Evolutionary conservation across 1,140 invertebrate species (phyloP).

Genomic region (Drosophila rhopaloa): DNA sequence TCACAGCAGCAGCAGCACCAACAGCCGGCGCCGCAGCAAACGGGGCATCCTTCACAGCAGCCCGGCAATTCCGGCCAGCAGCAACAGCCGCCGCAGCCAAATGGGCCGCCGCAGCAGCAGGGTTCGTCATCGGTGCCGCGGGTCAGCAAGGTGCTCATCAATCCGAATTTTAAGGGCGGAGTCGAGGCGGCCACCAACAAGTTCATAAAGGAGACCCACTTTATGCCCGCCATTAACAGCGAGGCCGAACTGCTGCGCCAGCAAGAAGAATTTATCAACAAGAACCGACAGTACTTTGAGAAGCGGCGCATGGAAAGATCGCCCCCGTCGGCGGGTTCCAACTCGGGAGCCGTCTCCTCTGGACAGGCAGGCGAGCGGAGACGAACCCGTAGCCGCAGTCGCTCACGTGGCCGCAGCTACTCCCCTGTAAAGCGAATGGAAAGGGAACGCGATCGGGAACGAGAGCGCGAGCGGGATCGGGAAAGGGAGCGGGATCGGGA

Average conservation of each 20-base stretch:
- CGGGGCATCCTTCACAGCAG: constrained; percentile 12
- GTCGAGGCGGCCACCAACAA: constrained; percentile 84
- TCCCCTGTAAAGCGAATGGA: constrained; percentile 71
- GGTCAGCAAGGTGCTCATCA: constrained; percentile 83
- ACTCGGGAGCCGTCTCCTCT: constrained; percentile 18
- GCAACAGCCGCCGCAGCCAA: constrained; percentile 15
- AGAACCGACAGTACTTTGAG: constrained; percentile 83
- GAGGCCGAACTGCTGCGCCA: constrained; percentile 81
- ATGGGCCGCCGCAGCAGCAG: constrained; percentile 18
- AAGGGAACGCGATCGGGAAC: constrained; percentile 56
- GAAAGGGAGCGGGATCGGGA: constrained; percentile 69
- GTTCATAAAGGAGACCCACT: constrained; percentile 84
- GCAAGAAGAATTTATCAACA: constrained; percentile 84
- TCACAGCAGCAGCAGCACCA: constrained; percentile 43
- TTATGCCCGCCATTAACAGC: constrained; percentile 75
- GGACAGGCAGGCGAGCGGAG: constrained; percentile 35
- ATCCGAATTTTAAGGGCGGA: constrained; percentile 84
- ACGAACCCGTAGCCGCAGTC: constrained; percentile 71
- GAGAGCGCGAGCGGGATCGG: constrained; percentile 66
- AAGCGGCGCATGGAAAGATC: constrained; percentile 79
- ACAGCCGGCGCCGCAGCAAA: constrained; percentile 9
- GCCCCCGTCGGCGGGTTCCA: constrained; percentile 46
- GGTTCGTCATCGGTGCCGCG: constrained; percentile 48
- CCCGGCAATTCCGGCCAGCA: constrained; percentile 16
- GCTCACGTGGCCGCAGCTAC: constrained; percentile 80